phyloP scores from a whole-genome alignment of 2,113 vertebrate genomes.

The Petrocephalus microphthalmus region DNA sequence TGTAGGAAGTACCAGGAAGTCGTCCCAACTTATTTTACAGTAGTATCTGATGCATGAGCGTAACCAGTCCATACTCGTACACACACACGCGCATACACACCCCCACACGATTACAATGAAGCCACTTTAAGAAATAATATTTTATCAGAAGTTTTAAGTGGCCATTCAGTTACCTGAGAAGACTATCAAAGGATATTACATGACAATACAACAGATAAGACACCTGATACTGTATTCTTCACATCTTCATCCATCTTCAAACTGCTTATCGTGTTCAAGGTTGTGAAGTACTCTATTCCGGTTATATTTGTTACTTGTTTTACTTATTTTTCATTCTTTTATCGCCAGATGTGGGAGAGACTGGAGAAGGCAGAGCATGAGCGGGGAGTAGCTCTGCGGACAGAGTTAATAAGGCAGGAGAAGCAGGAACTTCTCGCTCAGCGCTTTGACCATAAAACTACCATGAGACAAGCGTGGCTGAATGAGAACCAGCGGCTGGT shows the following conservation, averaged over 20 bases:
- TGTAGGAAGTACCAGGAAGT: background rate
- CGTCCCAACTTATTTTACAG: background rate
- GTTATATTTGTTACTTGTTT: background rate
- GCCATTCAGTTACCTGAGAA: background rate
- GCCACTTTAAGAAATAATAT: background rate
- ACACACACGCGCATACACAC: background rate
- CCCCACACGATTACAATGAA: background rate
- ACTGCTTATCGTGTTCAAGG: background rate
- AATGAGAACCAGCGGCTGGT: constrained; percentile 92
- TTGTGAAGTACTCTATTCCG: background rate
- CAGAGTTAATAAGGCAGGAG: constrained; percentile 91
- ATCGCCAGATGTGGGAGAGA: constrained; percentile 73
- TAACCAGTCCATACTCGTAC: background rate
- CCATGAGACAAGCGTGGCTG: constrained; percentile 91
- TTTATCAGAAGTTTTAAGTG: background rate
- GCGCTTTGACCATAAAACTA: constrained; percentile 88
- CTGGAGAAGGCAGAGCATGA: constrained; percentile 93
- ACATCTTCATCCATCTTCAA: background rate
- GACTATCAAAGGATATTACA: background rate
- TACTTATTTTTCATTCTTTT: background rate
- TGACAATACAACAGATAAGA: background rate
- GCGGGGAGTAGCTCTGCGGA: constrained; percentile 75
- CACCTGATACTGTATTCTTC: background rate
- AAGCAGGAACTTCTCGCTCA: constrained; percentile 88
- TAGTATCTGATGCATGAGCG: background rate